Conservation (phyloP, 1,140 invertebrate genomes). For the Polyergus mexicanus region DNA sequence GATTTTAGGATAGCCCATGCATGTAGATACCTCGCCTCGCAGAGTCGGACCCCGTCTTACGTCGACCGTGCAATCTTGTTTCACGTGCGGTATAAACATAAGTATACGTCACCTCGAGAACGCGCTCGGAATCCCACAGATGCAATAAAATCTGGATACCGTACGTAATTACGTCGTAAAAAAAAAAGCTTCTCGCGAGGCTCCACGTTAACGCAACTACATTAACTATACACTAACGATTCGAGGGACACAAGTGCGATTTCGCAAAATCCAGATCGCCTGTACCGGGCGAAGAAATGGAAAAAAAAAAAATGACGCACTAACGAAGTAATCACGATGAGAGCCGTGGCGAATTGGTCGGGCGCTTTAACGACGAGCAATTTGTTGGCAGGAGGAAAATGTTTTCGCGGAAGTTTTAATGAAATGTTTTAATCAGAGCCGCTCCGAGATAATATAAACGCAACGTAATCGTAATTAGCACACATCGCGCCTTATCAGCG, state of each 20-base stretch:
- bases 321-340: slow-evolving; percentile 64
- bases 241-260: slow-evolving; percentile 12
- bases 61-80: slow-evolving; percentile 16
- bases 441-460: slow-evolving; percentile 57
- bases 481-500: slow-evolving; percentile 53
- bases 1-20: not conserved
- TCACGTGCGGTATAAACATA: not conserved
- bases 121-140: slow-evolving; percentile 3
- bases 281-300: slow-evolving; percentile 13
- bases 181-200: slow-evolving; percentile 2
- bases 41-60: not conserved
- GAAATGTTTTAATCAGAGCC: slow-evolving; percentile 58
- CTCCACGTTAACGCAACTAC: not conserved
- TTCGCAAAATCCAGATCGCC: not conserved
- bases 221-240: not conserved
- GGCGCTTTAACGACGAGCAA: slow-evolving; percentile 48
- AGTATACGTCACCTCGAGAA: slow-evolving; percentile 1
- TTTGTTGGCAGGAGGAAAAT: slow-evolving; percentile 49
- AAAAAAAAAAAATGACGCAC: slow-evolving; percentile 24
- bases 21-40: not conserved
- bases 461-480: slow-evolving; percentile 63
- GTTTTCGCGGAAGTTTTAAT: slow-evolving; percentile 56
- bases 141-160: slow-evolving; percentile 44
- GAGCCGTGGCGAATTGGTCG: slow-evolving; percentile 45
- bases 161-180: slow-evolving; percentile 26